These are phyloP conservation scores for Listronotus bonariensis DNA, from an alignment of 1,140 invertebrate genomes.

Conservation along the genomic window DNA sequence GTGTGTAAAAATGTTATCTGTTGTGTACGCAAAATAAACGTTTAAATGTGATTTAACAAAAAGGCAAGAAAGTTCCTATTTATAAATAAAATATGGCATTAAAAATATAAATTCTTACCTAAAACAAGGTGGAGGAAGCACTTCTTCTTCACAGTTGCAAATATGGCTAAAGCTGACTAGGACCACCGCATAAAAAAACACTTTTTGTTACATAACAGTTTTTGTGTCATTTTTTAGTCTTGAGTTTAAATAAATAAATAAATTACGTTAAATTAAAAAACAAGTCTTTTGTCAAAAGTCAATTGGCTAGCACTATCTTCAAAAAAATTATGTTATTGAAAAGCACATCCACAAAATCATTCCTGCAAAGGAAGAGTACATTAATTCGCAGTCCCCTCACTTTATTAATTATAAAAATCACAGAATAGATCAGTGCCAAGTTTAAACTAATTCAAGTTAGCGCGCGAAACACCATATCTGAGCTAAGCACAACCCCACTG, in stretches of 20 bases:
- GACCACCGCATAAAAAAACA: conserved; percentile 37
- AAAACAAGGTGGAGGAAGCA: conserved; percentile 40
- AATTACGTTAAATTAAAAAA: conserved; percentile 13
- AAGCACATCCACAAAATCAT: conserved; percentile 27
- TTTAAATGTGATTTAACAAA: no score
- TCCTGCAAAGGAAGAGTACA: conserved; percentile 34
- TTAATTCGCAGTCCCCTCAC: conserved; percentile 16
- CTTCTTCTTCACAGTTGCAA: conserved; percentile 28
- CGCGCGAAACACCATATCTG: conserved; percentile 19
- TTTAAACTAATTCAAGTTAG: conserved; percentile 21
- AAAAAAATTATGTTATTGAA: conserved; percentile 21
- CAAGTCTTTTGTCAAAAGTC: conserved; percentile 8
- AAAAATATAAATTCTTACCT: conserved; percentile 40
- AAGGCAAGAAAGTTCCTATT: no score
- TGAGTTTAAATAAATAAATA: conserved; percentile 1
- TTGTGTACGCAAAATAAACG: background rate
- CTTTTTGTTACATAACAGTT: conserved; percentile 22
- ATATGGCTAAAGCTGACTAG: conserved; percentile 36
- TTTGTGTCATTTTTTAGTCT: conserved; percentile 31
- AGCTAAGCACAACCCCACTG: conserved; percentile 14
- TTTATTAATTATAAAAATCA: conserved; percentile 13
- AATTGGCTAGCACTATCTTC: conserved; percentile 4
- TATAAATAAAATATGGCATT: no score
- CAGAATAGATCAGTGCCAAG: conserved; percentile 21
- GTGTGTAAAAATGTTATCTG: conserved; percentile 11